Conservation (phyloP, 30 jellyfish, hydroid and myxozoan species). For the Aurelia sp. region DNA sequence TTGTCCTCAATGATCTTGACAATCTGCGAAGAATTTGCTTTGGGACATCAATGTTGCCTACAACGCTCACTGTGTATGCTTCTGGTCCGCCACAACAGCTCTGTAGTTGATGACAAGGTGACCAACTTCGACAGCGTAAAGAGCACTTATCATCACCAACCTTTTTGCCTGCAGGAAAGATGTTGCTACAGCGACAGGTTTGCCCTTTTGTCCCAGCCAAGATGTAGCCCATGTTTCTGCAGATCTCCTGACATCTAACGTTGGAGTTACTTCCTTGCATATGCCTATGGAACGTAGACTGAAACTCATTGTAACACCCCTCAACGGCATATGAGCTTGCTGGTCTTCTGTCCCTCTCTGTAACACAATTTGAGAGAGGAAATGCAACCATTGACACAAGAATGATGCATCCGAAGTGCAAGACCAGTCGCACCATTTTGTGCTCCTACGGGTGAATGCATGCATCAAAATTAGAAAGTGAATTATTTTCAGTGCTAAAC, state of each 20-base stretch:
- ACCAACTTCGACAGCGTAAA: neutral
- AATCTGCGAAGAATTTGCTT: neutral
- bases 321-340: constrained; percentile 4
- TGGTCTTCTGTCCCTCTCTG: neutral
- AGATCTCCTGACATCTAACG: constrained; percentile 13
- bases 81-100: constrained; percentile 30
- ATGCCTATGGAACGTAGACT: neutral
- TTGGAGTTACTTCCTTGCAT: constrained; percentile 12
- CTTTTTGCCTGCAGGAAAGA: constrained; percentile 1
- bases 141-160: constrained; percentile 7
- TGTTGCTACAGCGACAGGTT: constrained; percentile 28
- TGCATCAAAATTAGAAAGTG: no score
- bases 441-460: no score
- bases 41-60: constrained; percentile 35
- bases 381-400: no score
- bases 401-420: no score
- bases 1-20: neutral
- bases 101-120: neutral
- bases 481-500: no score
- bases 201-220: constrained; percentile 32
- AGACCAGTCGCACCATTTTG: no score
- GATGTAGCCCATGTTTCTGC: constrained; percentile 13
- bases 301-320: constrained; percentile 8
- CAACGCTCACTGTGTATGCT: constrained; percentile 29
- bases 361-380: no score